Percentiles rank a stretch among this genome's conserved stretches.
Conservation (phyloP, 2,888 invertebrate genomes). For the Leucania comma region DNA sequence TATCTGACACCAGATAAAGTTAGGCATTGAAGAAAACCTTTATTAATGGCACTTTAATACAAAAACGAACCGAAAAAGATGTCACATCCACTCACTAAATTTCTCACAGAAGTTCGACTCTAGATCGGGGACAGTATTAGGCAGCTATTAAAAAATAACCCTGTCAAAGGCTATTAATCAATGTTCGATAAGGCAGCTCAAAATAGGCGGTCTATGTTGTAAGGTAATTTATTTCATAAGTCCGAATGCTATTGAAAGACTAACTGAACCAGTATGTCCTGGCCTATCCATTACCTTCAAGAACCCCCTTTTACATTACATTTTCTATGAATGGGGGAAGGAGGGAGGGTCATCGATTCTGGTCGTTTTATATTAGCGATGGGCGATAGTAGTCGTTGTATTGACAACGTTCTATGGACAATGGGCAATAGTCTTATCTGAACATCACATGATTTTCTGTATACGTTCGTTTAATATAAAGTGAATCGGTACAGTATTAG, state of each 20-base stretch:
- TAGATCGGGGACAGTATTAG: slow-evolving; percentile 76
- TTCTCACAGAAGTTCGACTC: slow-evolving; percentile 47
- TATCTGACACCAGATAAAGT: background rate
- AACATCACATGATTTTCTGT: slow-evolving; percentile 69
- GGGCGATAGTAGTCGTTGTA: slow-evolving; percentile 76
- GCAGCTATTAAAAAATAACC: slow-evolving; percentile 84
- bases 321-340: slow-evolving; percentile 32
- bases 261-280: slow-evolving; percentile 65
- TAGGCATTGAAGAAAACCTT: background rate
- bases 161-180: slow-evolving; percentile 87
- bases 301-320: slow-evolving; percentile 10
- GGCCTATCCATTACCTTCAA: slow-evolving; percentile 47
- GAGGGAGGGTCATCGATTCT: slow-evolving; percentile 61
- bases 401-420: slow-evolving; percentile 78
- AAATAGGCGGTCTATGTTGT: slow-evolving; percentile 86
- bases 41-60: slow-evolving; percentile 12
- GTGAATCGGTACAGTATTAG: slow-evolving; percentile 44
- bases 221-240: slow-evolving; percentile 85
- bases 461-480: slow-evolving; percentile 48
- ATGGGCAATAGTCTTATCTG: slow-evolving; percentile 79
- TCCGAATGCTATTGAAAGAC: slow-evolving; percentile 75
- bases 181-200: slow-evolving; percentile 85
- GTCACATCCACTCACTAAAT: slow-evolving; percentile 43
- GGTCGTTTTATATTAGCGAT: slow-evolving; percentile 79
- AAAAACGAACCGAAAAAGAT: slow-evolving; percentile 5